A percentile compares a stretch with the other conserved stretches of the same genome.
These are phyloP conservation scores for Cheiracanthium punctorium DNA, from an alignment of 2,888 invertebrate genomes.

Conservation along the genomic window DNA sequence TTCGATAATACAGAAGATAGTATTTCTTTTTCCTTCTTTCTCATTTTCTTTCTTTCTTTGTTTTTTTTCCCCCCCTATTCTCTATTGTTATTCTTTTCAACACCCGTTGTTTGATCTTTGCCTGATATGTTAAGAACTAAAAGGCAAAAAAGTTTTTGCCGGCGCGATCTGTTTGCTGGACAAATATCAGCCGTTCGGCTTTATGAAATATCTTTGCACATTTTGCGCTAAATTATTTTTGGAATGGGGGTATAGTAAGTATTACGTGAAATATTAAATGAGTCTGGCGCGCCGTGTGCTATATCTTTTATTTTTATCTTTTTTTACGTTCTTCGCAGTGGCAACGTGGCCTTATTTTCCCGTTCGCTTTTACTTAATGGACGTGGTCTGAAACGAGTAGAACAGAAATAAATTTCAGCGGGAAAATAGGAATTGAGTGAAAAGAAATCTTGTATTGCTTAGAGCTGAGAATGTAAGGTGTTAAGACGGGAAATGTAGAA, in stretches of 20 bases:
- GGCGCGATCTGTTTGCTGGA: conserved; percentile 5
- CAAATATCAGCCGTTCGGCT: conserved; percentile 30
- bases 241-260: neutral
- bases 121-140: conserved; percentile 8
- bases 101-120: conserved; percentile 12
- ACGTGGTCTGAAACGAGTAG: too few relatives aligned
- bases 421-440: too few relatives aligned
- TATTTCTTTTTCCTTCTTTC: neutral
- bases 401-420: too few relatives aligned
- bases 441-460: too few relatives aligned
- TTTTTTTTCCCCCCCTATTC: neutral
- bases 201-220: conserved; percentile 28
- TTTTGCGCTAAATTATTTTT: neutral
- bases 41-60: neutral
- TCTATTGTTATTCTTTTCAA: neutral
- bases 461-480: too few relatives aligned
- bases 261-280: conserved; percentile 27
- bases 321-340: neutral
- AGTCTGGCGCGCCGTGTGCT: neutral
- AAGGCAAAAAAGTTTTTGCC: neutral
- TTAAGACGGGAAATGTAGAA: too few relatives aligned
- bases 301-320: neutral
- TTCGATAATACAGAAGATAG: neutral
- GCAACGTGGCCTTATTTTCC: neutral
- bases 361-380: too few relatives aligned